These are phyloP conservation scores for Erebia epiphron DNA, from an alignment of 2,888 invertebrate genomes.

Conservation along the genomic window DNA sequence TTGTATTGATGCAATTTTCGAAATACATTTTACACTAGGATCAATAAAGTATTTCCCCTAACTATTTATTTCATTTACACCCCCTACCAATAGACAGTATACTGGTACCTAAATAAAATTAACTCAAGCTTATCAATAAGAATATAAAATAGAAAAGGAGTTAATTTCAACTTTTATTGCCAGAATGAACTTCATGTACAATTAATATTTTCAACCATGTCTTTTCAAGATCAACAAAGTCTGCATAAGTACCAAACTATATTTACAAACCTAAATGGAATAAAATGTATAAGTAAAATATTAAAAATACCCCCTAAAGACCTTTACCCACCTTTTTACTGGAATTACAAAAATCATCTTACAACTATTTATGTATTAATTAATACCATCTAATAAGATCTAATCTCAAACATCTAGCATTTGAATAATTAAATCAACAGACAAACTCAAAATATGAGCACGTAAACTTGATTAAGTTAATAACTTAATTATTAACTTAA, in stretches of 20 bases:
- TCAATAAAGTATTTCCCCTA: slow-evolving; percentile 81
- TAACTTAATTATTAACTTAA: no score
- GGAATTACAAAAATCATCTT: slow-evolving; percentile 14
- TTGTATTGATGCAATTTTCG: slow-evolving; percentile 81
- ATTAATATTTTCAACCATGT: slow-evolving; percentile 27
- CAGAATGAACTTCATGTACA: slow-evolving; percentile 18
- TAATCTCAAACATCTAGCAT: slow-evolving; percentile 5
- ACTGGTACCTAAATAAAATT: no score
- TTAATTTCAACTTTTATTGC: slow-evolving; percentile 13
- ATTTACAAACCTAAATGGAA: slow-evolving; percentile 29
- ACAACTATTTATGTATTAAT: slow-evolving; percentile 13
- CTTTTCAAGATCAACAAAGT: slow-evolving; percentile 28
- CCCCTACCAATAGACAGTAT: background rate
- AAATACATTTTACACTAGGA: slow-evolving; percentile 81
- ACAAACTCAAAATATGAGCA: no score
- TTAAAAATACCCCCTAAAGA: slow-evolving; percentile 29
- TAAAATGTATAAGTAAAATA: slow-evolving; percentile 29
- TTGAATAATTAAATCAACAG: no score
- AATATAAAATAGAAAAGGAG: slow-evolving; percentile 1
- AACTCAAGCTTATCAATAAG: background rate
- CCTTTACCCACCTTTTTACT: slow-evolving; percentile 15
- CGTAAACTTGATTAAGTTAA: no score
- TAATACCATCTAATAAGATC: background rate
- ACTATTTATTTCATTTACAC: slow-evolving; percentile 56
- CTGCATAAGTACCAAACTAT: slow-evolving; percentile 21